Percentiles rank a stretch among this genome's conserved stretches.
These are phyloP conservation scores for Oegoconia quadripuncta DNA, from an alignment of 2,888 invertebrate genomes.

Conservation along the genomic window DNA sequence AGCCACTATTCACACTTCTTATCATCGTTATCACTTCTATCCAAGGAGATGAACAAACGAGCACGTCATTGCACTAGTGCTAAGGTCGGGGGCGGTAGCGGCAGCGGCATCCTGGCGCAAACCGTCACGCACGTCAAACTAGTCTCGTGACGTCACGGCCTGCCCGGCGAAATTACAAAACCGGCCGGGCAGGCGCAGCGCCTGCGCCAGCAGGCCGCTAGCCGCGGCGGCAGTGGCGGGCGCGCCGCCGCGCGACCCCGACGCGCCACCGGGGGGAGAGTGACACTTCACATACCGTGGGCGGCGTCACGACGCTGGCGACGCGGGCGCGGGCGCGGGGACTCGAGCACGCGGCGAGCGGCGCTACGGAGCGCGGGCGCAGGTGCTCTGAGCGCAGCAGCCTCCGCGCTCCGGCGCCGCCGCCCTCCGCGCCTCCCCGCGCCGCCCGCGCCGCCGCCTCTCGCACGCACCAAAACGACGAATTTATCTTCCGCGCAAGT, in stretches of 20 bases:
- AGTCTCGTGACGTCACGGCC: constrained; percentile 76
- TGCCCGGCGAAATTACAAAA: constrained; percentile 74
- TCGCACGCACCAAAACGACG: constrained; percentile 75
- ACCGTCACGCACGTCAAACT: constrained; percentile 75
- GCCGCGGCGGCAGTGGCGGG: constrained; percentile 63
- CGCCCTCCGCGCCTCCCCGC: constrained; percentile 72
- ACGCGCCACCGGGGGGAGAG: constrained; percentile 64
- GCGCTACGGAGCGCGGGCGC: constrained; percentile 81
- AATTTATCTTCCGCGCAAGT: constrained; percentile 76
- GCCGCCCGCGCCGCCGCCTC: constrained; percentile 54
- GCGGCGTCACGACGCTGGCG: constrained; percentile 72
- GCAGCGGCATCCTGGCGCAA: constrained; percentile 66
- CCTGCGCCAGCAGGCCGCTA: constrained; percentile 45
- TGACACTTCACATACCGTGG: constrained; percentile 76
- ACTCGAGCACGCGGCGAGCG: constrained; percentile 70
- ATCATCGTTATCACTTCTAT: constrained; percentile 10
- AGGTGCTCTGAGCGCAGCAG: constrained; percentile 85
- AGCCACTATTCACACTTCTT: constrained; percentile 8
- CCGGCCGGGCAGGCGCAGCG: constrained; percentile 63
- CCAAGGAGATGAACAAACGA: constrained; percentile 40
- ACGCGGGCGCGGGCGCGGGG: constrained; percentile 63
- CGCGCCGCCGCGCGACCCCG: constrained; percentile 75
- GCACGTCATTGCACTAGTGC: constrained; percentile 69
- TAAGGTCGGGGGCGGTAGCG: constrained; percentile 64
- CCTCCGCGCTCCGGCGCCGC: constrained; percentile 80